Evolutionary conservation across 2,113 vertebrate genomes (phyloP), one percentile per base, ranked within the genome.

Genomic region (Petroica traversi): DNA sequence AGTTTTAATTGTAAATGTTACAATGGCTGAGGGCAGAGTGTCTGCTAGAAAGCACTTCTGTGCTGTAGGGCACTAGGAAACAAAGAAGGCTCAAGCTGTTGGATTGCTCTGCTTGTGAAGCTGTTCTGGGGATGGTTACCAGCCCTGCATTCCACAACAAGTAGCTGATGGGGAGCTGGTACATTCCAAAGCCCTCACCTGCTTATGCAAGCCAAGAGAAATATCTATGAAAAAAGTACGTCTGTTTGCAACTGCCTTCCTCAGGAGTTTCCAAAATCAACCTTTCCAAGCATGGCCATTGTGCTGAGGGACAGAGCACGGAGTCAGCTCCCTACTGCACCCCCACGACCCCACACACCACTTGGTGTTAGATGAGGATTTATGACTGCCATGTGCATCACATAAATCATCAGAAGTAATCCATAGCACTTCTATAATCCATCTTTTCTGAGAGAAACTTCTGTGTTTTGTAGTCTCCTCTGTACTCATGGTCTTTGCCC

Each of bases 301-400:
- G 38, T 7, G 8, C 51, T 2, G 6, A 62, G 28, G 46, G 51
- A 38, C 29, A 62, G 67, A 61, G 24, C 20, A 23, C 20, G 14
- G 49, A 57, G 43, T 8, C 3, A 19, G 2, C 12, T 67, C 10
- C 24, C 7, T 12, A 6, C 38, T 52, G 14, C 33, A 31, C 3
- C 22, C 9, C 24, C 40, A 48, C 0, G 0, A 8, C 12, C 17
- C 14, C 49, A 43, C 13, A 14, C 40, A 48, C 0, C 3, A 3
- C 49, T 62, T 43, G 31, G 31, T 28, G 10, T 67, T 51, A 38
- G 54, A 38, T 26, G 22, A 43, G 1, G 2, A 75, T 4, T 48
- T 49, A 25, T 2, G 29, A 31, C 12, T 73, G n/a, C 49, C 12
- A 9, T 6, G 6, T 14, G 6, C 16, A 22, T 26, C 62, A 49